Conservation (phyloP, 2,797 vertebrate species). For the Ataeniobius toweri region DNA sequence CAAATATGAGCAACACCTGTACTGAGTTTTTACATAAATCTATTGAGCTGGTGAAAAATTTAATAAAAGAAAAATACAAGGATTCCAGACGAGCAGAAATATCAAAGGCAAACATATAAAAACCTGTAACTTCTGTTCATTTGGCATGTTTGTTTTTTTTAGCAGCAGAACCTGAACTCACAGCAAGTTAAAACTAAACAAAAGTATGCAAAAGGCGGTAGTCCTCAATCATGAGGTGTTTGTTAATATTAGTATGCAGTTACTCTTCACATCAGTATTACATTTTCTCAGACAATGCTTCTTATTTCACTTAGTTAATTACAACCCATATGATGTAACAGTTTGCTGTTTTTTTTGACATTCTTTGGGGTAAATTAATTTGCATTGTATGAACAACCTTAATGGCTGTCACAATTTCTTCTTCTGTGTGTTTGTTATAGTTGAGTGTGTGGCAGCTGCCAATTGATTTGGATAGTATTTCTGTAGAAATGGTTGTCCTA, state of each 20-base stretch:
- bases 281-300: not conserved
- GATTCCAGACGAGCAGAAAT: no score
- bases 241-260: not conserved
- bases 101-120: no score
- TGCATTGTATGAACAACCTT: not conserved
- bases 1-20: not conserved
- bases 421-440: not conserved
- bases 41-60: not conserved
- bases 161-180: no score
- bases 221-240: not conserved
- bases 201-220: no score
- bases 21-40: not conserved
- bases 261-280: not conserved
- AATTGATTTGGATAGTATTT: not conserved
- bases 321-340: constrained; percentile 13
- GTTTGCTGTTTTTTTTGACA: not conserved
- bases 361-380: not conserved
- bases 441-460: not conserved
- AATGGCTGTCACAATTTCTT: not conserved
- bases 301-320: not conserved
- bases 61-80: not conserved
- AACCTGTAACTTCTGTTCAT: no score
- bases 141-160: no score
- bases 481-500: not conserved
- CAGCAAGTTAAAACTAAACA: no score